These are phyloP conservation scores for Malthinus seriepunctatus DNA, from an alignment of 2,888 invertebrate genomes.

Conservation along the genomic window DNA sequence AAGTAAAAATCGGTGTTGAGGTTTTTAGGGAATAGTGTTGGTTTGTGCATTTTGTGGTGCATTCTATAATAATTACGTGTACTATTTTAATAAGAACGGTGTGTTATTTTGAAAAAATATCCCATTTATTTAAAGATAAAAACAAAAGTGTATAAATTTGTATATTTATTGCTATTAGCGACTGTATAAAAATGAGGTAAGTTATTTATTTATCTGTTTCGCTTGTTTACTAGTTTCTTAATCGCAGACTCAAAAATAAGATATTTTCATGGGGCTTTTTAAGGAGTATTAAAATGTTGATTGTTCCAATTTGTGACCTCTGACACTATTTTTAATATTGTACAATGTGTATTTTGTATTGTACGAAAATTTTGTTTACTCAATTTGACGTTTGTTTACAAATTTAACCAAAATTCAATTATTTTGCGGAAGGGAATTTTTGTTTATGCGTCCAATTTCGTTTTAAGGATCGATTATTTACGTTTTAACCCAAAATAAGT, in stretches of 20 bases:
- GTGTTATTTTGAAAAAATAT: too few relatives aligned
- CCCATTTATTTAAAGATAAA: too few relatives aligned
- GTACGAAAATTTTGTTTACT: too few relatives aligned
- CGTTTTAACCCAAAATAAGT: too few relatives aligned
- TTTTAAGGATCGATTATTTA: too few relatives aligned
- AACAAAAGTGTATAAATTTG: too few relatives aligned
- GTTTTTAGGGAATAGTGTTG: neutral
- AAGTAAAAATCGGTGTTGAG: too few relatives aligned
- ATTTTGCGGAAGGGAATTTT: too few relatives aligned
- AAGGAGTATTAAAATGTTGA: conserved; percentile 1
- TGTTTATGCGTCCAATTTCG: too few relatives aligned
- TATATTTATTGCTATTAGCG: neutral
- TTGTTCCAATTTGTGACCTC: conserved; percentile 8
- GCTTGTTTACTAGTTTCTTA: conserved; percentile 4
- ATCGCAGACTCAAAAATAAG: conserved; percentile 3
- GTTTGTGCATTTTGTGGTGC: neutral
- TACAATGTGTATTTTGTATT: neutral
- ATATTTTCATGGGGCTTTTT: conserved; percentile 3
- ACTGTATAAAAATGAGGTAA: conserved; percentile 3
- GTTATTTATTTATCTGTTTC: conserved; percentile 1
- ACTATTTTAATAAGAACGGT: too few relatives aligned
- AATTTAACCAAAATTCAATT: too few relatives aligned
- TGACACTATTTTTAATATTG: conserved; percentile 15
- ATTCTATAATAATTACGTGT: neutral
- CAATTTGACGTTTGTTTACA: too few relatives aligned